A percentile compares a stretch with the other conserved stretches of the same genome.
These are phyloP conservation scores for Nematostella vectensis DNA, from an alignment of 92 coral and sea anemone species.

Conservation along the genomic window DNA sequence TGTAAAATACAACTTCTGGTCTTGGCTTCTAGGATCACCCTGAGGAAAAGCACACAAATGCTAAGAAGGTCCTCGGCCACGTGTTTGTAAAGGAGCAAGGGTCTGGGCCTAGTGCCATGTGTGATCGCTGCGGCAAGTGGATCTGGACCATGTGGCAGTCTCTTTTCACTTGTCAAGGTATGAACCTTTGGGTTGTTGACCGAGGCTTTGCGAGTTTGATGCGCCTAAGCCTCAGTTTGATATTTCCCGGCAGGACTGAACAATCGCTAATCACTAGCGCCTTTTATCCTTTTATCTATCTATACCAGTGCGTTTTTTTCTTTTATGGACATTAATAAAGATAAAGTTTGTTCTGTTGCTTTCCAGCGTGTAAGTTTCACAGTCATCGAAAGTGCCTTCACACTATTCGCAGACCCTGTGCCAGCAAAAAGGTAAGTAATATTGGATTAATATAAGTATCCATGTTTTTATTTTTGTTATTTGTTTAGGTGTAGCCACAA, in stretches of 20 bases:
- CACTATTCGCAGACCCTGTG: slow-evolving; percentile 91
- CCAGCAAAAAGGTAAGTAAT: slow-evolving; percentile 77
- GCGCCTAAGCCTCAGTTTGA: no score
- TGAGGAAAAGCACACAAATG: slow-evolving; percentile 18
- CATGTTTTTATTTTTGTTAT: not conserved
- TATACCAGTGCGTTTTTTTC: no score
- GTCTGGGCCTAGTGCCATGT: slow-evolving; percentile 25
- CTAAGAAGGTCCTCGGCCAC: slow-evolving; percentile 77
- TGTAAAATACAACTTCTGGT: no score
- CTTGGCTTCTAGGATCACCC: slow-evolving; percentile 60
- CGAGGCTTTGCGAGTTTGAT: not conserved
- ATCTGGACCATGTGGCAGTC: slow-evolving; percentile 97
- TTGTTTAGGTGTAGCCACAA: slow-evolving; percentile 1
- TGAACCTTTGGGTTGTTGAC: no score
- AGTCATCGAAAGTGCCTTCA: slow-evolving; percentile 86
- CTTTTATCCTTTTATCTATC: not conserved
- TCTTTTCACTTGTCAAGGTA: slow-evolving; percentile 79
- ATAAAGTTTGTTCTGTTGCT: no score
- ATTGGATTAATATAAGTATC: not conserved
- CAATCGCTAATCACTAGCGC: not conserved
- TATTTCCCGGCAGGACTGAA: not conserved
- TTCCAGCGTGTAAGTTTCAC: slow-evolving; percentile 77
- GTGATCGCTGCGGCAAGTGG: slow-evolving; percentile 90
- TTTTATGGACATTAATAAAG: no score
- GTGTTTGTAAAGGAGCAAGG: slow-evolving; percentile 59